These are phyloP conservation scores for Disparrhopalites patrizii DNA, from an alignment of 2,888 invertebrate species.

Conservation along the genomic window DNA sequence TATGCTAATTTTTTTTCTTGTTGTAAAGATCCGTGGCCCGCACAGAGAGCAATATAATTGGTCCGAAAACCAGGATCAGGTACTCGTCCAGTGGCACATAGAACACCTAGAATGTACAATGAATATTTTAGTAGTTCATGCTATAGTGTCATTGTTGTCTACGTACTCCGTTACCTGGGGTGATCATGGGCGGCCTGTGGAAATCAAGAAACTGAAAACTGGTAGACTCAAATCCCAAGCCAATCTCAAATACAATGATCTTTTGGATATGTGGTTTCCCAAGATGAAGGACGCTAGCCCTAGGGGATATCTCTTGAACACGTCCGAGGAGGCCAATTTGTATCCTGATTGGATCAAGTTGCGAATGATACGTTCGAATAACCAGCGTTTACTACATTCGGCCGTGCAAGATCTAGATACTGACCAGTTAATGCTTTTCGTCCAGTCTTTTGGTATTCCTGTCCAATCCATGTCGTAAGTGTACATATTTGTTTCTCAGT, in stretches of 20 bases:
- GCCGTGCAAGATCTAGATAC: constrained; percentile 82
- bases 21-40: constrained; percentile 58
- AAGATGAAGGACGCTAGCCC: constrained; percentile 64
- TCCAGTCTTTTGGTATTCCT: constrained; percentile 94
- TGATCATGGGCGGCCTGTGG: background rate
- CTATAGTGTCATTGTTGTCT: constrained; percentile 74
- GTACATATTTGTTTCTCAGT: background rate
- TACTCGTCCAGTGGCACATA: constrained; percentile 70
- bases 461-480: constrained; percentile 73
- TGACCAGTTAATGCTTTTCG: constrained; percentile 83
- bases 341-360: constrained; percentile 91
- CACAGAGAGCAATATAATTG: constrained; percentile 60
- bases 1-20: background rate
- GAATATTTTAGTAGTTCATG: constrained; percentile 76
- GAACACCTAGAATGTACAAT: constrained; percentile 68
- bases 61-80: constrained; percentile 70
- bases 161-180: constrained; percentile 50
- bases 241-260: constrained; percentile 52
- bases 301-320: constrained; percentile 70
- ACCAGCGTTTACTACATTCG: constrained; percentile 75
- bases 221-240: constrained; percentile 9
- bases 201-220: constrained; percentile 19
- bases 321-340: constrained; percentile 74
- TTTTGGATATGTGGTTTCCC: constrained; percentile 85
- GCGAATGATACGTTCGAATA: constrained; percentile 75